Evolutionary conservation across 2,888 invertebrate genomes (phyloP), one percentile per base, ranked within the genome.

Genomic region (Leptarthrus brevirostris): DNA sequence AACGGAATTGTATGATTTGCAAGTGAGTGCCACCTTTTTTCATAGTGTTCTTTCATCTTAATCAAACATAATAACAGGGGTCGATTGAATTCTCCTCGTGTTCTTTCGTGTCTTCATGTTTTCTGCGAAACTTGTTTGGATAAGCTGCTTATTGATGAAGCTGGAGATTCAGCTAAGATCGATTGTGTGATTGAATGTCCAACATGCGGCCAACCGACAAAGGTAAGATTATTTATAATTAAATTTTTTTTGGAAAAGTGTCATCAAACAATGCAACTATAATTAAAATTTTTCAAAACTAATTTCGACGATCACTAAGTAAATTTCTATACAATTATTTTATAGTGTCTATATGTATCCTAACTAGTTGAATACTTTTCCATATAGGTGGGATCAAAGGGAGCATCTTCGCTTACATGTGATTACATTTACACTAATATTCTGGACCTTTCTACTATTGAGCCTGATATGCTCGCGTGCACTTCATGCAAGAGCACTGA

Each of bases 401-500:
- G 93, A 78, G 90, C 94, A 72, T 88, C 91, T 78, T 92, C 92
- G 40, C 88, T 97, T 79, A 92, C 93, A 52, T 90, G 93, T 78
- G 96, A 97, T 85, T 94, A 94, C 84, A 93, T 96, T 79, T 89
- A 93, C 78, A 93, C 93, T 74, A 94, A 94, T 84, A 91, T 94
- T 82, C 86, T 93, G 79, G 94, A 94, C 86, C 91, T 94, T 82
- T 92, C 92, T 36, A 91, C 93, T 71, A 90, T 93, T 82, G 92
- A 92, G 80, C 88, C 88, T 34, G 84, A 84, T 80, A 88, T 89
- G 77, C 87, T 91, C 78, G 91, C 93, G 77, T 97, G 97, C 86
- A 96, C 96, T 72, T 96, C 96, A 77, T 98, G 97, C 88, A 97
- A 96, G 83, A 93, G 96, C 80, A 95, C 95, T 86, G 96, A 97